phyloP scores from a whole-genome alignment of 2,888 invertebrate genomes.

The Oligia strigilis region DNA sequence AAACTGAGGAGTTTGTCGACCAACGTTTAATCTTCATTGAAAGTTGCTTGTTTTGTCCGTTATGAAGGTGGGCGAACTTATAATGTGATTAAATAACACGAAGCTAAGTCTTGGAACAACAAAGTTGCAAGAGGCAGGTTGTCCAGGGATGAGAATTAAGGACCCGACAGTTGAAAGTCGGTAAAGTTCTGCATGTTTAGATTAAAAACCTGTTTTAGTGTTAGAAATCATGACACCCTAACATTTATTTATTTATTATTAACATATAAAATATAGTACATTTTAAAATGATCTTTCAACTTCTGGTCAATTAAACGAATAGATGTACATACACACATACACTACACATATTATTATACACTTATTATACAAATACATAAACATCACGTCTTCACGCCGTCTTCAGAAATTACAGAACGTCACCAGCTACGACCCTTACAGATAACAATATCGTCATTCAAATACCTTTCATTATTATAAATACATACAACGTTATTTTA shows the following conservation, averaged over 20 bases:
- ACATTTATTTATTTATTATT: too few relatives aligned
- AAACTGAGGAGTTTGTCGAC: constrained; percentile 36
- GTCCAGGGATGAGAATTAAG: background rate
- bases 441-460: too few relatives aligned
- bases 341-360: too few relatives aligned
- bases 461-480: too few relatives aligned
- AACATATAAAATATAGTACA: too few relatives aligned
- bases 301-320: too few relatives aligned
- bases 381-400: too few relatives aligned
- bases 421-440: too few relatives aligned
- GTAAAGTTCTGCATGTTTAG: background rate
- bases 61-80: constrained; percentile 36
- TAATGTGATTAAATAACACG: constrained; percentile 41
- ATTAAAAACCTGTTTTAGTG: background rate
- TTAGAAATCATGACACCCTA: background rate
- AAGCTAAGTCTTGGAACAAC: constrained; percentile 14
- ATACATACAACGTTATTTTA: too few relatives aligned
- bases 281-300: background rate
- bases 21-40: constrained; percentile 54
- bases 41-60: constrained; percentile 50
- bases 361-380: too few relatives aligned
- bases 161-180: background rate
- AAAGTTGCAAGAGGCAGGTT: constrained; percentile 20
- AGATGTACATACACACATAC: too few relatives aligned
- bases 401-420: too few relatives aligned